These are phyloP conservation scores for Neomonachus schauinslandi DNA, from an alignment of 2,113 vertebrate species.

Conservation along the genomic window DNA sequence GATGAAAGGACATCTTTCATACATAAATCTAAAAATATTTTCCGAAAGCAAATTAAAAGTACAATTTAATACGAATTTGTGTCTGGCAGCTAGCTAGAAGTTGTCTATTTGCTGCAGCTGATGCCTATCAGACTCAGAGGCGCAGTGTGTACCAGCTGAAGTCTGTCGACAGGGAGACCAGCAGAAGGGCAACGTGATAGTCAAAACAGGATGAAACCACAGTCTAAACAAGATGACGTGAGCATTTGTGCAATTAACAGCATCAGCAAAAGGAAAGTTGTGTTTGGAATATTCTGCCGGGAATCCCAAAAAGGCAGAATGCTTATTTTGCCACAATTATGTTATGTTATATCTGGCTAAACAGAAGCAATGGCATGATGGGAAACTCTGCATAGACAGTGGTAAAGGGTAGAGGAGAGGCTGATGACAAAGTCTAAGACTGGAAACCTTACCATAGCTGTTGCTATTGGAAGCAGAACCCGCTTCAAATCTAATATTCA, in stretches of 20 bases:
- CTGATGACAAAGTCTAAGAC: background rate
- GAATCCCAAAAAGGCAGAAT: conserved; percentile 64
- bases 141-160: conserved; percentile 67
- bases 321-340: conserved; percentile 63
- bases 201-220: conserved; percentile 80
- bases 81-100: conserved; percentile 65
- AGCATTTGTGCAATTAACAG: conserved; percentile 80
- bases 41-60: conserved; percentile 7
- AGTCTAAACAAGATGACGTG: conserved; percentile 82
- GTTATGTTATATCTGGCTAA: conserved; percentile 37
- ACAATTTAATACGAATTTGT: background rate
- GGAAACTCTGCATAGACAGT: background rate
- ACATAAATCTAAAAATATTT: conserved; percentile 24
- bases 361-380: background rate
- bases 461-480: background rate
- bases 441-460: rapidly evolving
- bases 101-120: conserved; percentile 61
- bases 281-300: conserved; percentile 68
- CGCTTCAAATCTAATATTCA: background rate
- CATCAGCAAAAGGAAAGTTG: conserved; percentile 74
- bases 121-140: conserved; percentile 51
- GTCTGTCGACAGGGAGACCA: conserved; percentile 75
- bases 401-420: background rate
- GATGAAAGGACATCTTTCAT: conserved; percentile 18
- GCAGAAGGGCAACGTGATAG: conserved; percentile 77